phyloP scores from a whole-genome alignment of 1,140 invertebrate genomes.

The Leptoteleia sp. region DNA sequence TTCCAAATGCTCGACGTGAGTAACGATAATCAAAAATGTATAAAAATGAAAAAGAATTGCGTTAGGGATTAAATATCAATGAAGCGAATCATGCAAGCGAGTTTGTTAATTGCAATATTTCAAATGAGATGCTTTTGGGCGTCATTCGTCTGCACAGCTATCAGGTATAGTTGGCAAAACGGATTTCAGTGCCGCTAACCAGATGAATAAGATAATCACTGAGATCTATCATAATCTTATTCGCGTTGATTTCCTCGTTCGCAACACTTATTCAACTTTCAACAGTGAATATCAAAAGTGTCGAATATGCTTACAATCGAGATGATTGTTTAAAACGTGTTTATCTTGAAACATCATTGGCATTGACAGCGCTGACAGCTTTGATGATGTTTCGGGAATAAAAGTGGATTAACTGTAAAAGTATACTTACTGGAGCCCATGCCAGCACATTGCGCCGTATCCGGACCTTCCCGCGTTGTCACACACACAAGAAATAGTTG shows the following conservation, averaged over 20 bases:
- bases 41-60: slow-evolving; percentile 30
- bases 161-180: slow-evolving; percentile 4
- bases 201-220: neutral
- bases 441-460: slow-evolving; percentile 82
- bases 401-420: slow-evolving; percentile 50
- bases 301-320: too few relatives aligned
- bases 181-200: slow-evolving; percentile 15
- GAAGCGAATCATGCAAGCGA: slow-evolving; percentile 32
- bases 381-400: slow-evolving; percentile 17
- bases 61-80: slow-evolving; percentile 36
- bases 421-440: slow-evolving; percentile 83
- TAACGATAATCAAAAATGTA: slow-evolving; percentile 28
- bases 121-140: neutral
- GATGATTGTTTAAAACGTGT: too few relatives aligned
- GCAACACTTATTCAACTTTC: too few relatives aligned
- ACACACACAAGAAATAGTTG: slow-evolving; percentile 80
- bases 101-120: slow-evolving; percentile 17
- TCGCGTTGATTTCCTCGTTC: too few relatives aligned
- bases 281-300: too few relatives aligned
- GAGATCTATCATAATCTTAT: neutral
- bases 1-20: too few relatives aligned
- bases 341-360: neutral
- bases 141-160: slow-evolving; percentile 1
- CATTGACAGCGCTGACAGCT: slow-evolving; percentile 19
- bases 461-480: slow-evolving; percentile 82